Percentiles rank a stretch among this genome's conserved stretches.
These are phyloP conservation scores for Wiebesia pumilae DNA, from an alignment of 1,140 invertebrate genomes.

Conservation along the genomic window DNA sequence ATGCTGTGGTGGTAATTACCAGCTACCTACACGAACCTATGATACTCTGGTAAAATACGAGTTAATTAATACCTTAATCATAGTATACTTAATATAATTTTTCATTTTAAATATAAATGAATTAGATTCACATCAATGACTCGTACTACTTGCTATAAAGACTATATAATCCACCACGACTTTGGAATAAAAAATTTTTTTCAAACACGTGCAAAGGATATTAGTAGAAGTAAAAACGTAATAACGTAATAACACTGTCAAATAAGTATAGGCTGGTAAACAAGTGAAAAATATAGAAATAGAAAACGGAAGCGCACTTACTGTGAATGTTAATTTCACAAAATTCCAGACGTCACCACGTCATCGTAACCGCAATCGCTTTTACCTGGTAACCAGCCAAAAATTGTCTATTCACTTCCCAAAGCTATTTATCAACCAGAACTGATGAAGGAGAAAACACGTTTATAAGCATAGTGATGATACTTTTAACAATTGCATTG, in stretches of 20 bases:
- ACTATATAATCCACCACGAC: background rate
- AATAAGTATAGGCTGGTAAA: too few relatives aligned
- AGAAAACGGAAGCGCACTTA: too few relatives aligned
- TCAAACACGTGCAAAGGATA: too few relatives aligned
- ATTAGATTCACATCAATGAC: background rate
- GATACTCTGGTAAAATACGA: slow-evolving; percentile 45
- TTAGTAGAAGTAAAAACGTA: too few relatives aligned
- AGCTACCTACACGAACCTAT: slow-evolving; percentile 31
- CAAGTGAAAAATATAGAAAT: too few relatives aligned
- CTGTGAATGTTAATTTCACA: slow-evolving; percentile 4
- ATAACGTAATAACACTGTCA: too few relatives aligned
- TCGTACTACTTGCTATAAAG: background rate
- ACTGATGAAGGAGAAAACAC: too few relatives aligned
- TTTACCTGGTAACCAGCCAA: background rate
- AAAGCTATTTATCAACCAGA: background rate
- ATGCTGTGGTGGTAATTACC: slow-evolving; percentile 27
- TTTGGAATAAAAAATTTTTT: too few relatives aligned
- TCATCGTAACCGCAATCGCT: background rate
- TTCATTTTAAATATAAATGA: background rate
- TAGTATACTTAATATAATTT: slow-evolving; percentile 17
- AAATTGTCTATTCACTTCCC: background rate
- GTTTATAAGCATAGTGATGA: too few relatives aligned
- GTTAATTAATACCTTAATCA: slow-evolving; percentile 49
- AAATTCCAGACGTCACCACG: background rate
- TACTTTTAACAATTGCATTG: too few relatives aligned